Base-by-base conservation (phyloP, 2,888 invertebrate genomes). In the Phania funesta region DNA sequence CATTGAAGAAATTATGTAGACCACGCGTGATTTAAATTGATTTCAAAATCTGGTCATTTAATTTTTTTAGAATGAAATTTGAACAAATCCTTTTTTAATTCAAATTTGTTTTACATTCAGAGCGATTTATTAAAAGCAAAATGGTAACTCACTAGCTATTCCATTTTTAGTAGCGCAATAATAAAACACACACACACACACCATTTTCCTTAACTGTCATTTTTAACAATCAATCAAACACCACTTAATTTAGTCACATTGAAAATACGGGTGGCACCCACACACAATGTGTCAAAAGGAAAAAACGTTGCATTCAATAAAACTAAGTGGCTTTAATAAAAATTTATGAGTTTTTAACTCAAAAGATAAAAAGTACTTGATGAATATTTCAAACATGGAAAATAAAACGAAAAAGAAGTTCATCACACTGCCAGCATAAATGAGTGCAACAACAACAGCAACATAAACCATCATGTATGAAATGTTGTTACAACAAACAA, bases 271-370 rank as follows among this genome's bases (percentile, higher is more conserved):
- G 38, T 80, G 46, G 26, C 77, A 74, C 81, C 76, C 81, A 81
- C 76, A 77, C 76, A 38, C 18, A 5, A 50, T 32, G 8, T 8
- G 1, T 38, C 13, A 44, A 9, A 44, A 35, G 56, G 26, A 50
- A 50, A 41, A 24, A 24, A 26, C n/a, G n/a, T n/a, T n/a, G 26
- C 48, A 58, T 46, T 58, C 52, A 58, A 80, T 77, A 74, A 71
- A 65, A 65, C 75, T 75, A 83, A 83, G 84, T 80, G 56, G 77
- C 65, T 81, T 84, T 87, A 87, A 88, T 88, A 85, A 84, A 86
- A 88, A 88, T 88, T 88, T 86, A 88, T 88, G 86, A 84, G 83
- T 80, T 75, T 74, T 86, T 54, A 62, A 48, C 50, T 58, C 6
- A 41, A 54, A 68, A 56, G 44, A 32, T 11, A 2, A 6, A 70